Evolutionary conservation across 2,797 vertebrate genomes (phyloP), one percentile per base, ranked within the genome.

Genomic region (Macroramphosus scolopax): DNA sequence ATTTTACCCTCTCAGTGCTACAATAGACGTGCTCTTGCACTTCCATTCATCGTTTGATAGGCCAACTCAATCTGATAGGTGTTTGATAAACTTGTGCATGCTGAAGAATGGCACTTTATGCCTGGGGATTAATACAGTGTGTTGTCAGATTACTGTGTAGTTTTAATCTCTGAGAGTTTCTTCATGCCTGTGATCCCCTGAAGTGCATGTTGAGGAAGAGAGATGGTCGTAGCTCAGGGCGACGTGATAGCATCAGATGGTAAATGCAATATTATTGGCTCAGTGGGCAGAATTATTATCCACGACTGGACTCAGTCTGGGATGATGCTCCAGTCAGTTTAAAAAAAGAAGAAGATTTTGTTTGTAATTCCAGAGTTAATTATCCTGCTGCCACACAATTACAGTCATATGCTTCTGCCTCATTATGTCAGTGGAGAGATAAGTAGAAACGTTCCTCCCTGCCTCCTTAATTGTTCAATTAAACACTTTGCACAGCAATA

Each of bases 1-100:
- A 72, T 78, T 80, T 63, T 31, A 47, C 42, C 55, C 64, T 59
- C 70, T 63, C 47, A 59, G 66, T 66, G 83, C 71, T 74, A 67
- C 72, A 80, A 74, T 34, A 61, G 64, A 20, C 53, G 17, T 63
- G n/a, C 75, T 46, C 16, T 35, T 39, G 43, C 66, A 67, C 63
- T 52, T 48, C 63, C 25, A 51, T 53, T 57, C 49, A 44, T 57
- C 35, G 2, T 65, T 82, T 78, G 63, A 84, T 80, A 57, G 57
- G 37, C 43, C 30, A 48, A 52, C 69, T 73, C 68, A 70, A 55
- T 75, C 78, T 60, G 68, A 75, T 77, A 33, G 32, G 17, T 50
- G 55, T 48, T 52, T 56, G 77, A 82, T 68, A 66, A 77, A 75
- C 49, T 64, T 63, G 48, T 71, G 63, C 68, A 16, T 31, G 32